Conservation (phyloP, 2,888 invertebrate genomes). For the Tanaodytes sp. region DNA sequence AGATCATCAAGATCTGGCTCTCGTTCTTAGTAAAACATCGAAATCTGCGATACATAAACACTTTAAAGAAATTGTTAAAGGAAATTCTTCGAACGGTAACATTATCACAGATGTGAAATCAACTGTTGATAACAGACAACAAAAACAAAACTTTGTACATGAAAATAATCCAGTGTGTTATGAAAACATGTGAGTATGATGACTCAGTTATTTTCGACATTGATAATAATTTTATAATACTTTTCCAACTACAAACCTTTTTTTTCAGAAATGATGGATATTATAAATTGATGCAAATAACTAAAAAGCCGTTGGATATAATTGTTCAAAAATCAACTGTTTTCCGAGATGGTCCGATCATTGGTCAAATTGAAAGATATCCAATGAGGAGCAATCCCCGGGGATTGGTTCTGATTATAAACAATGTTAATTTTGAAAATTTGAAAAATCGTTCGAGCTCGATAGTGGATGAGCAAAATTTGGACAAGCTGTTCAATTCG, state of each 20-base stretch:
- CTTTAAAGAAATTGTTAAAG: too few species aligned
- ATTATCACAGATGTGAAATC: too few species aligned
- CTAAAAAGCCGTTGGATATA: constrained; percentile 59
- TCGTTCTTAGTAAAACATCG: constrained; percentile 53
- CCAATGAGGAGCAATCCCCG: constrained; percentile 68
- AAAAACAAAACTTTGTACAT: too few species aligned
- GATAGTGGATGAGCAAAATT: constrained; percentile 62
- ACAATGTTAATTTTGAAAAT: constrained; percentile 60
- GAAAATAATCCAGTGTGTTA: too few species aligned
- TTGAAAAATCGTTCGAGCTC: constrained; percentile 56
- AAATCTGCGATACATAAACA: neutral
- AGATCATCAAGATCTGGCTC: constrained; percentile 59
- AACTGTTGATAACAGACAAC: too few species aligned
- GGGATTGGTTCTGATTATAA: constrained; percentile 68
- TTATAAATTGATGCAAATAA: constrained; percentile 51
- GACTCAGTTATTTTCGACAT: too few species aligned
- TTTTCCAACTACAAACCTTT: neutral
- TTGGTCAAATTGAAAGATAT: constrained; percentile 60
- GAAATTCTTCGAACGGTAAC: too few species aligned
- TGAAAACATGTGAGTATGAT: too few species aligned
- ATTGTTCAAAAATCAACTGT: constrained; percentile 61
- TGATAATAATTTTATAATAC: neutral
- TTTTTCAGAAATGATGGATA: constrained; percentile 56
- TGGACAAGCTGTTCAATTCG: constrained; percentile 62
- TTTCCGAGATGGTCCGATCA: constrained; percentile 60